A percentile compares a stretch with the other conserved stretches of the same genome.
phyloP scores from a whole-genome alignment of 2,113 vertebrate genomes.

The Phaetusa simplex region DNA sequence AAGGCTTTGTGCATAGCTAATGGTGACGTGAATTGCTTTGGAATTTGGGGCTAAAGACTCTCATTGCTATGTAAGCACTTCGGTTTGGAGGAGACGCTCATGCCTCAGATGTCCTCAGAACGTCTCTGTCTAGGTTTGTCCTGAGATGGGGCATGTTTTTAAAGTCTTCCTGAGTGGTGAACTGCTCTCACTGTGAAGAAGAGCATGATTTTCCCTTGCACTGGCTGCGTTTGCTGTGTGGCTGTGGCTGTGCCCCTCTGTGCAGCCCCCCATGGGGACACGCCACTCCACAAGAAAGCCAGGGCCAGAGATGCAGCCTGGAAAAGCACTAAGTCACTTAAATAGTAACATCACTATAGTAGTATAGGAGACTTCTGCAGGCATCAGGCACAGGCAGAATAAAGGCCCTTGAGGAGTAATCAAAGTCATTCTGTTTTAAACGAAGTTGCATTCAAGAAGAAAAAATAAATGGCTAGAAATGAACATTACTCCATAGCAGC shows the following conservation, averaged over 20 bases:
- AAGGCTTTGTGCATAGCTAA: neutral
- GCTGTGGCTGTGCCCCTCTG: fast-evolving
- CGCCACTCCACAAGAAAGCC: neutral
- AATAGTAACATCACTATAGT: neutral
- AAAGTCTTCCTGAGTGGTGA: neutral
- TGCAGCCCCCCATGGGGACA: neutral
- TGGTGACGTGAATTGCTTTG: neutral
- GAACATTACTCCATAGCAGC: neutral
- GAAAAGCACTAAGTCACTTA: neutral
- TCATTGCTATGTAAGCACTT: neutral
- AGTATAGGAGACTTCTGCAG: neutral
- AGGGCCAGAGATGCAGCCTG: neutral
- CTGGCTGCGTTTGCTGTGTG: neutral
- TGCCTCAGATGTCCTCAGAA: neutral
- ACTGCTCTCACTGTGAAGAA: neutral
- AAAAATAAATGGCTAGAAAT: neutral
- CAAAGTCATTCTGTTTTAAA: neutral
- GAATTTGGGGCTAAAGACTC: neutral
- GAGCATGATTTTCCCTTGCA: neutral
- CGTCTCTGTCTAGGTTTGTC: neutral
- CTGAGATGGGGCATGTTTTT: neutral
- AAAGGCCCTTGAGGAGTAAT: neutral
- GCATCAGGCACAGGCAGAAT: neutral
- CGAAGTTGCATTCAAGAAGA: neutral
- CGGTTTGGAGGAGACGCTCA: neutral